Conservation (phyloP, 2,888 invertebrate genomes). For the Heliconius cydno region DNA sequence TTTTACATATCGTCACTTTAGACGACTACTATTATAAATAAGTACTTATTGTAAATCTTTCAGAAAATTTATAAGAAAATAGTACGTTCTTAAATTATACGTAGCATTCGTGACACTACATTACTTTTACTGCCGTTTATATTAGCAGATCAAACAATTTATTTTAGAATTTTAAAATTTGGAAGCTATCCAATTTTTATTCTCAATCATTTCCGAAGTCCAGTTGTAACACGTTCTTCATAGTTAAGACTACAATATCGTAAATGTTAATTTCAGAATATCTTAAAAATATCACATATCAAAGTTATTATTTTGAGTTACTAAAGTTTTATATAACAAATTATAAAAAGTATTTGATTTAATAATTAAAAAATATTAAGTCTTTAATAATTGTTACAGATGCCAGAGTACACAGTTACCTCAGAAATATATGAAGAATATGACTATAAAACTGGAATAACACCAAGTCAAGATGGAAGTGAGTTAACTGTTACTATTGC, state of each 20-base stretch:
- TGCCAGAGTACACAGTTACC: conserved; percentile 85
- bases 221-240: conserved; percentile 47
- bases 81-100: neutral
- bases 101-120: conserved; percentile 37
- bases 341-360: neutral
- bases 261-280: conserved; percentile 7
- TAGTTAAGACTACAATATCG: conserved; percentile 16
- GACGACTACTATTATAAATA: neutral
- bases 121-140: conserved; percentile 67
- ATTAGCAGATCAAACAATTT: conserved; percentile 65
- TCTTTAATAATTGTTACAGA: conserved; percentile 55
- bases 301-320: neutral
- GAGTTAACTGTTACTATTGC: conserved; percentile 51
- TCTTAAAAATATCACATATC: neutral
- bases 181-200: conserved; percentile 77
- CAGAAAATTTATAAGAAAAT: neutral
- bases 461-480: conserved; percentile 78
- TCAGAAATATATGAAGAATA: conserved; percentile 90
- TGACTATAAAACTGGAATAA: conserved; percentile 81
- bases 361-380: neutral
- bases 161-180: conserved; percentile 78
- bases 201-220: conserved; percentile 64
- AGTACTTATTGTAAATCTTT: neutral
- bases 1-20: neutral
- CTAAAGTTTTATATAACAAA: neutral